phyloP scores from a whole-genome alignment of 1,140 invertebrate species.

The Zeugodacus cucurbitae region DNA sequence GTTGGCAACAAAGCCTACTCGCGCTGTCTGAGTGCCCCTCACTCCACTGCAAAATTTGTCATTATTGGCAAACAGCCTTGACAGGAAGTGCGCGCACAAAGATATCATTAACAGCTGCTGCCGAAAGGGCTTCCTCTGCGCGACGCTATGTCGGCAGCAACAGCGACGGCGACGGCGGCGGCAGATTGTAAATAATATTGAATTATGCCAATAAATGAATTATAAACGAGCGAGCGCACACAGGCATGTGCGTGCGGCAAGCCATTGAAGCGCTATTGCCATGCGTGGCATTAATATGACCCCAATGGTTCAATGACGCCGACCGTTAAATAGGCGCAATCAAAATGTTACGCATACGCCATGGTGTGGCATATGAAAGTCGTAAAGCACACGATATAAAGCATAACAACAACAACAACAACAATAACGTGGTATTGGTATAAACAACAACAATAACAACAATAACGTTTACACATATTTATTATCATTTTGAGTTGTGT shows the following conservation, averaged over 20 bases:
- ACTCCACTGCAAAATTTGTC: background rate
- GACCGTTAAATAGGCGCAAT: background rate
- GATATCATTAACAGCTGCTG: conserved; percentile 3
- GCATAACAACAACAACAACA: no score
- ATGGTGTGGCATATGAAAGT: background rate
- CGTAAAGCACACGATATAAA: no score
- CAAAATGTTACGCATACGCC: conserved; percentile 34
- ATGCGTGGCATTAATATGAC: background rate
- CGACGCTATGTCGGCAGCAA: background rate
- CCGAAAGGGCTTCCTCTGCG: background rate
- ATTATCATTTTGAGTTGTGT: background rate
- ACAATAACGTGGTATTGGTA: no score
- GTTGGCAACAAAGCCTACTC: background rate
- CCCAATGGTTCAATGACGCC: conserved; percentile 17
- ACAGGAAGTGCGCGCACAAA: conserved; percentile 24
- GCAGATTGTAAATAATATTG: conserved; percentile 29
- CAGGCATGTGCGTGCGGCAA: background rate
- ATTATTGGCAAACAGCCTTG: conserved; percentile 9
- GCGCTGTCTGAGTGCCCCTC: background rate
- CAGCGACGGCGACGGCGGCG: background rate
- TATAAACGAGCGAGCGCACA: conserved; percentile 4
- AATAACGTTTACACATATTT: no score
- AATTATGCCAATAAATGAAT: conserved; percentile 37
- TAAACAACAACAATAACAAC: no score
- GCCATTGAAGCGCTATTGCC: background rate